Percentiles rank a stretch among this genome's conserved stretches.
These are phyloP conservation scores for Netelia fuscicornis DNA, from an alignment of 2,888 invertebrate genomes.

Conservation along the genomic window DNA sequence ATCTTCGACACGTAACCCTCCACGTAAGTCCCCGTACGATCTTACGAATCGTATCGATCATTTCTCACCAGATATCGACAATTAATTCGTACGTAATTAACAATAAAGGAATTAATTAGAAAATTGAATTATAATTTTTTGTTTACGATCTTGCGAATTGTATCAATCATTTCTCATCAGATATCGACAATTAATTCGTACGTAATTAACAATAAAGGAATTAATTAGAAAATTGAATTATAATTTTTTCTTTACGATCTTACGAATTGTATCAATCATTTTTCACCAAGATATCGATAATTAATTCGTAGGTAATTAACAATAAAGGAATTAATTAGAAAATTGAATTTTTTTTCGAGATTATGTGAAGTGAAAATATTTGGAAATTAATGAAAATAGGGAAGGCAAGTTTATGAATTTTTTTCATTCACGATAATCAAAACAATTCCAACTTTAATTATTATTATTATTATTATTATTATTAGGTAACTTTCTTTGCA, in stretches of 20 bases:
- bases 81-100: conserved; percentile 20
- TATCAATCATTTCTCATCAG: conserved; percentile 26
- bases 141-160: conserved; percentile 18
- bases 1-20: conserved; percentile 65
- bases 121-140: no score
- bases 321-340: no score
- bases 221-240: no score
- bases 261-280: conserved; percentile 31
- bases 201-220: background rate
- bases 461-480: background rate
- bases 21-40: conserved; percentile 35
- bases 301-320: conserved; percentile 10
- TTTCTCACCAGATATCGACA: conserved; percentile 21
- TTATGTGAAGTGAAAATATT: no score
- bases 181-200: conserved; percentile 26
- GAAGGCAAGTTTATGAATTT: no score
- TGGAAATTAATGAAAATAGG: no score
- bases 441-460: no score
- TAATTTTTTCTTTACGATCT: background rate
- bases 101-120: no score
- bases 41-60: conserved; percentile 27
- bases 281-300: conserved; percentile 18
- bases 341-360: no score
- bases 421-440: no score
- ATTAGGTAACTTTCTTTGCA: no score